Percentiles rank a stretch among this genome's conserved stretches.
phyloP scores from a whole-genome alignment of 30 jellyfish, hydroid and myxozoan species.

The Hydractinia symbiolongicarpus region DNA sequence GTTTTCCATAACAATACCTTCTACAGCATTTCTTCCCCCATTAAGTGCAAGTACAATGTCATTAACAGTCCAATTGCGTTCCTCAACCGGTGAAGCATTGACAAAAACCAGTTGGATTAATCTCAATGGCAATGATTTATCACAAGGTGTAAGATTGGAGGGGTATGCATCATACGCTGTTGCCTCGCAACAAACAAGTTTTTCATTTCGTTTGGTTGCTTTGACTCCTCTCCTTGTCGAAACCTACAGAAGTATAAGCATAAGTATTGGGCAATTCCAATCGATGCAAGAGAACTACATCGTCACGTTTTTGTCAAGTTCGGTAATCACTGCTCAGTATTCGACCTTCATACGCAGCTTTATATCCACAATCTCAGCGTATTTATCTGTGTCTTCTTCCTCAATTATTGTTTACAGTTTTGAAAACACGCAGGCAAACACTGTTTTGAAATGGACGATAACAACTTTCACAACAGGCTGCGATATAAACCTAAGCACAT shows the following conservation, averaged over 20 bases:
- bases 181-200: slow-evolving; percentile 28
- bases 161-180: slow-evolving; percentile 21
- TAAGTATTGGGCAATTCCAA: slow-evolving; percentile 6
- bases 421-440: background rate
- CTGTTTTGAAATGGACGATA: slow-evolving; percentile 2
- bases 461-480: slow-evolving; percentile 6
- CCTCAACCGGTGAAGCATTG: slow-evolving; percentile 13
- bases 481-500: background rate
- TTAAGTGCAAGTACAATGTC: slow-evolving; percentile 50
- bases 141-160: slow-evolving; percentile 18
- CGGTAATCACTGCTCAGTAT: slow-evolving; percentile 19
- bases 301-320: slow-evolving; percentile 26
- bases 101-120: slow-evolving; percentile 24
- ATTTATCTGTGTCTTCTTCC: background rate
- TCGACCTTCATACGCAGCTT: slow-evolving; percentile 17
- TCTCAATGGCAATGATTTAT: slow-evolving; percentile 15
- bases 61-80: slow-evolving; percentile 33
- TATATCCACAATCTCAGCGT: slow-evolving; percentile 10
- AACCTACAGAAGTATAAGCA: background rate
- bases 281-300: slow-evolving; percentile 12
- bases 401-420: slow-evolving; percentile 15
- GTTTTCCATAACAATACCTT: slow-evolving; percentile 38
- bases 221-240: slow-evolving; percentile 22
- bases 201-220: slow-evolving; percentile 27
- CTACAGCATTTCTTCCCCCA: slow-evolving; percentile 54